Percentiles rank a stretch among this genome's conserved stretches.
Conservation (phyloP, 2,888 invertebrate genomes). For the Synergus gifuensis region DNA sequence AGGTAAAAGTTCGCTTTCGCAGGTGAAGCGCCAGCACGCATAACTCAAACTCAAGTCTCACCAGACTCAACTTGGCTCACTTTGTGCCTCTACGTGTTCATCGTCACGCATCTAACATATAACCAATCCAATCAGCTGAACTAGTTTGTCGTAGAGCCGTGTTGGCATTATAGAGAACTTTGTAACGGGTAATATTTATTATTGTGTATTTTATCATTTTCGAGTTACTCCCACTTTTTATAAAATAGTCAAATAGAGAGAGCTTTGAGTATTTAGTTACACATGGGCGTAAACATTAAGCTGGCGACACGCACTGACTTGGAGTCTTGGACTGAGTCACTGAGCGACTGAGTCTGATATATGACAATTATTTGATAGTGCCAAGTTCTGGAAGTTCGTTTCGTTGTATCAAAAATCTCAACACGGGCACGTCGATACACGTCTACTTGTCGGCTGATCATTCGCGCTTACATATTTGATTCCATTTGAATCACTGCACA, state of each 20-base stretch:
- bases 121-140: background rate
- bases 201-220: constrained; percentile 10
- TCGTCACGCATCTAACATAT: constrained; percentile 3
- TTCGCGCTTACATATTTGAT: too few relatives aligned
- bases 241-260: background rate
- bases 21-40: too few relatives aligned
- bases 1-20: background rate
- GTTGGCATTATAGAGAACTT: background rate
- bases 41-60: too few relatives aligned
- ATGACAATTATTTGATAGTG: background rate
- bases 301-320: background rate
- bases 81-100: background rate
- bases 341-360: background rate
- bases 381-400: background rate
- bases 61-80: background rate
- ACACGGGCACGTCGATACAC: too few relatives aligned
- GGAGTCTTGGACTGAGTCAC: background rate
- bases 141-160: background rate
- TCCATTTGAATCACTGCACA: background rate
- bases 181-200: background rate
- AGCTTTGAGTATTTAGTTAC: background rate
- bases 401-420: too few relatives aligned
- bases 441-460: too few relatives aligned
- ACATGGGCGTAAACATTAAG: background rate
- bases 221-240: constrained; percentile 4